Evolutionary conservation across 2,113 vertebrate genomes (phyloP), one percentile per base, ranked within the genome.

Genomic region (Bathybates hornii): DNA sequence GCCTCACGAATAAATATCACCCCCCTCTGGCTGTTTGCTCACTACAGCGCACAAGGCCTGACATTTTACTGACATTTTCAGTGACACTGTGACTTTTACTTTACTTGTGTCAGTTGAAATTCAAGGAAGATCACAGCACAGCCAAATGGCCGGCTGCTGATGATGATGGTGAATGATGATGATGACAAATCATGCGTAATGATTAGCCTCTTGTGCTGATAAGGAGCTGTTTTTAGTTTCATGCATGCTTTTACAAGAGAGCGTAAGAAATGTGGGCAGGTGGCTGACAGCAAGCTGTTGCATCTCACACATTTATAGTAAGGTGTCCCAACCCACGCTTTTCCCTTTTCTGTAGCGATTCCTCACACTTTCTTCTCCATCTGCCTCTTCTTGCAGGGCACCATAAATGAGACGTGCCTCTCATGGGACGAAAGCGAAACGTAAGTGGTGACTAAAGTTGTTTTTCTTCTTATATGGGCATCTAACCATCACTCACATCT

Each of bases 381-480:
- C 94, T 93, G 79, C 36, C 87, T 91, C 88, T 27, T 29, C 45
- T 84, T 84, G 54, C 95, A 99, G 98, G 98, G 97, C 86, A 99
- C 98, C 38, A 97, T 97, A 93, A 99, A 99, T 93, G 98, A 99
- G 96, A 99, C 98, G 13, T 99, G 98, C 91, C 98, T 99, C 89
- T 96, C 98, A 36, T 99, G 98, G 98, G 98, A 99, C 1, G 98
- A 99, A 88, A 96, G 96, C 0, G 97, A 98, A 66, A 93, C 95
- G 98, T 99, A 96, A 99, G 98, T 98, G 73, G 91, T 90, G 81
- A 84, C 81, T 81, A 36, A 38, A 41, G 71, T 84, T 83, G 45
- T 86, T 63, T 90, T 41, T 85, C 63, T 78, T 61, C 29, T 59
- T 54, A 17, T 66, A 50, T 53, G 38, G 85, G 45, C 21, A 9